Evolutionary conservation across 2,797 vertebrate species (phyloP).

Genomic region (Serranus cabrilla): DNA sequence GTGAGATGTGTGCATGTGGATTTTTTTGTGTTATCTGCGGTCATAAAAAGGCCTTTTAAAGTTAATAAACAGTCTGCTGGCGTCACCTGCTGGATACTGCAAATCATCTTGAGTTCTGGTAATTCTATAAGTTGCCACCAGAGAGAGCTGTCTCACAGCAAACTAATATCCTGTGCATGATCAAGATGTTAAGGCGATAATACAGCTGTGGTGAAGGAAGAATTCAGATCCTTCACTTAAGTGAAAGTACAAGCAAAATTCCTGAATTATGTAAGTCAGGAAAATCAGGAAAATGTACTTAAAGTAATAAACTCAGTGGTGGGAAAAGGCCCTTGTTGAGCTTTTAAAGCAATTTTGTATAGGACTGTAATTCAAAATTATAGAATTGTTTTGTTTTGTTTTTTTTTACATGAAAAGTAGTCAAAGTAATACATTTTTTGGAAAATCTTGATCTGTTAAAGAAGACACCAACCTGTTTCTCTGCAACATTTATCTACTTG

Average conservation of each 20-base stretch:
- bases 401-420: too few species aligned
- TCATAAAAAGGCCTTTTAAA: not conserved
- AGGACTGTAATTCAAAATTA: too few species aligned
- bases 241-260: not conserved
- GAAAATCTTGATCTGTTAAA: too few species aligned
- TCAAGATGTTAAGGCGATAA: not conserved
- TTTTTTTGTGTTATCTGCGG: not conserved
- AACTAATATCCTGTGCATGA: not conserved
- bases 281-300: too few species aligned
- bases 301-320: too few species aligned
- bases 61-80: slow-evolving; percentile 47
- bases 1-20: not conserved
- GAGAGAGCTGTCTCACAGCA: slow-evolving; percentile 41
- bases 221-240: not conserved
- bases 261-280: too few species aligned
- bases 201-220: not conserved
- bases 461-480: too few species aligned
- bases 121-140: slow-evolving; percentile 31
- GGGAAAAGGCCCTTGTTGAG: too few species aligned
- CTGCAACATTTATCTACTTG: too few species aligned
- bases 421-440: too few species aligned
- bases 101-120: not conserved
- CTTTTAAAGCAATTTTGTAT: too few species aligned
- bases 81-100: slow-evolving; percentile 70
- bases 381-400: too few species aligned